Evolutionary conservation across 2,888 invertebrate genomes (phyloP).

Genomic region (Thecocarcelia acutangulata): DNA sequence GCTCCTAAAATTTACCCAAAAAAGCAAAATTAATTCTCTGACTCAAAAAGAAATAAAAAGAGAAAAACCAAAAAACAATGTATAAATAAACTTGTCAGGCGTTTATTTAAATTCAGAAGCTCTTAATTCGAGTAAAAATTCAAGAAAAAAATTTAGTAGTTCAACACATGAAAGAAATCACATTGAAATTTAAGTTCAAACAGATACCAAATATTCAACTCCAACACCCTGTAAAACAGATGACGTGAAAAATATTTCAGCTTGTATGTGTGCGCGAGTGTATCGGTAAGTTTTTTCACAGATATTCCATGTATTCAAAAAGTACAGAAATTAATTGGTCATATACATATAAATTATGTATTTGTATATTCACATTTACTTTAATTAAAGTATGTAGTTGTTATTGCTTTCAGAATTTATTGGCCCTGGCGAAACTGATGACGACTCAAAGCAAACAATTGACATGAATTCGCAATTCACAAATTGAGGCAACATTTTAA

Average conservation of each 20-base stretch:
- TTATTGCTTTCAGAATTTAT: constrained; percentile 29
- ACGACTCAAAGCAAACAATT: constrained; percentile 39
- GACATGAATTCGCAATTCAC: neutral
- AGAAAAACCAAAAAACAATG: neutral
- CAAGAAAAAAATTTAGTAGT: neutral
- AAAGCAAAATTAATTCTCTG: too few relatives aligned
- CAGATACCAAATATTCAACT: constrained; percentile 11
- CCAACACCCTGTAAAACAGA: constrained; percentile 47
- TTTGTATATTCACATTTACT: constrained; percentile 43
- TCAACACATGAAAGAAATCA: neutral
- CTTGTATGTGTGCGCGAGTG: neutral
- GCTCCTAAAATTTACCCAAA: too few relatives aligned
- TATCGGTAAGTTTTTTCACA: too few relatives aligned
- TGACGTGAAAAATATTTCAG: constrained; percentile 41
- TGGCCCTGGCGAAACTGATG: constrained; percentile 38
- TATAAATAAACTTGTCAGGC: neutral
- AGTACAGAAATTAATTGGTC: too few relatives aligned
- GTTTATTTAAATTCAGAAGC: constrained; percentile 22
- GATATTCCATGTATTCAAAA: too few relatives aligned
- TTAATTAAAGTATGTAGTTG: constrained; percentile 53
- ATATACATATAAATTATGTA: neutral
- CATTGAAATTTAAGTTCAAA: neutral
- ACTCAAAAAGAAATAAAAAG: constrained; percentile 2
- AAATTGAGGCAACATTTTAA: neutral
- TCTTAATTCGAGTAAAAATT: neutral